Percentiles rank a stretch among this genome's conserved stretches.
phyloP scores from a whole-genome alignment of 2,113 vertebrate species.

The Platysternon megacephalum region DNA sequence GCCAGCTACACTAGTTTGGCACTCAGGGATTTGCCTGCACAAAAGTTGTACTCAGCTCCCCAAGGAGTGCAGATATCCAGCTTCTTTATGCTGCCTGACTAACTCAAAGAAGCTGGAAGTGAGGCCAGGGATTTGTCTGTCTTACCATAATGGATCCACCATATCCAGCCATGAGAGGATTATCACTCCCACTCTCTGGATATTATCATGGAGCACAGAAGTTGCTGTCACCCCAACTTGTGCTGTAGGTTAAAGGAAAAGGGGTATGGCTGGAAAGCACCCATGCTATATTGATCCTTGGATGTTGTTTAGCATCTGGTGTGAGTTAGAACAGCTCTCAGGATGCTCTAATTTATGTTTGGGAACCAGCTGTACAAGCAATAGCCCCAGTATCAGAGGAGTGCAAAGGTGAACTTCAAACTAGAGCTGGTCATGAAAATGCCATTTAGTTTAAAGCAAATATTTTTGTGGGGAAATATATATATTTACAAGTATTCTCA shows the following conservation, averaged over 20 bases:
- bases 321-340: background rate
- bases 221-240: background rate
- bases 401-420: background rate
- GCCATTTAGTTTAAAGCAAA: background rate
- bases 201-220: background rate
- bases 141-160: background rate
- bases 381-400: background rate
- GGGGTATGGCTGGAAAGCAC: background rate
- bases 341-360: background rate
- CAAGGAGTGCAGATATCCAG: background rate
- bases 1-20: background rate
- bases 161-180: background rate
- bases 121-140: background rate
- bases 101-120: too few relatives aligned
- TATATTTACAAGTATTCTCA: background rate
- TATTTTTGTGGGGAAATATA: background rate
- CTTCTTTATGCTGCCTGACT: too few relatives aligned
- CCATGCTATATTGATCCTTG: background rate
- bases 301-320: background rate
- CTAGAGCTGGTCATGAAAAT: background rate
- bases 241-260: background rate
- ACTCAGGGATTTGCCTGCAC: too few relatives aligned
- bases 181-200: too few relatives aligned
- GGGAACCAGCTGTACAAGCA: background rate
- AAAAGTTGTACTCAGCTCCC: background rate